Base-by-base conservation (phyloP, 2,113 vertebrate genomes). In the Panthera tigris region DNA sequence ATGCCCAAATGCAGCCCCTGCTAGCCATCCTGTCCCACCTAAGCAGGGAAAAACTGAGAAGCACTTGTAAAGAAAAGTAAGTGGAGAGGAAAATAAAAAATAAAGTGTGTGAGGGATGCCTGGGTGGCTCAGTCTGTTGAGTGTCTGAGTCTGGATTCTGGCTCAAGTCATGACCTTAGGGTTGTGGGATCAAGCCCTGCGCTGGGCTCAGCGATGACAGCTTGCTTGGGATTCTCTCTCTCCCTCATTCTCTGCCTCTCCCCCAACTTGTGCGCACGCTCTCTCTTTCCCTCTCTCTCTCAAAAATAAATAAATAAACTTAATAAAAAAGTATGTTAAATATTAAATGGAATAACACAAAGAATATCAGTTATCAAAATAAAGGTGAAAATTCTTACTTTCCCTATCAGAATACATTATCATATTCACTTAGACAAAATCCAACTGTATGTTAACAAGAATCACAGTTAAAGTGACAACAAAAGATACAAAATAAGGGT, bases 311-410 rank as follows among this genome's bases (percentile, higher is more conserved):
- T 61, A 61, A 23, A 61, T 61, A 23, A 61, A 61, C 21, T 21
- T 61, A 61, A 61, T 25, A 61, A 61, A 55, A 61, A 61, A 23
- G 57, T 25, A 61, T 61, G 57, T 57, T 61, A 61, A 61, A 9
- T 61, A 61, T 61, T 61, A 93, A 82, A 41, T 81, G 65, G 23
- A 95, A 89, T 21, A 87, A 74, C n/a, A 95, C 6, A 81, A 94
- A 69, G 76, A 84, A 57, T 90, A 71, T 13, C 10, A 94, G 4
- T 84, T 52, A 86, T 85, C 15, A 88, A 31, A 86, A 55, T 81
- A 90, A 95, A 71, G 69, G 9, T 55, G 31, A 82, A 92, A 96
- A 95, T 11, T 65, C 41, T 92, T 39, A 83, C 92, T 68, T 91
- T 95, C 55, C 33, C n/a, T 55, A 88, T 76, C 48, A 92, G 73